phyloP scores from a whole-genome alignment of 2,888 invertebrate species.

The Aproaerema taeniolella region DNA sequence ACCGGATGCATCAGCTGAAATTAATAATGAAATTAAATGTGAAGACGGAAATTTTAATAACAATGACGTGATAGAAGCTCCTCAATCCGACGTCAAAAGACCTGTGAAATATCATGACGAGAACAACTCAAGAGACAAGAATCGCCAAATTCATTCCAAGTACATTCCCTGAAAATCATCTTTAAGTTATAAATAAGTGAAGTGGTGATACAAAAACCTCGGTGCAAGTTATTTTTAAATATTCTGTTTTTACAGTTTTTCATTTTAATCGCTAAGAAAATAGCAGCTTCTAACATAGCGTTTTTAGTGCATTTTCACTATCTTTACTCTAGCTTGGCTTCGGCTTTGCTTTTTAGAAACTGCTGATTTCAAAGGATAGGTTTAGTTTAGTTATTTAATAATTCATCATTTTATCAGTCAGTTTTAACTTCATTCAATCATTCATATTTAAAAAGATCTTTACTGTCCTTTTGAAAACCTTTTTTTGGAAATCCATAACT shows the following conservation, averaged over 20 bases:
- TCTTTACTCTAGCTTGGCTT: not conserved
- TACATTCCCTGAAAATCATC: slow-evolving; percentile 68
- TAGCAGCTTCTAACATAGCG: slow-evolving; percentile 28
- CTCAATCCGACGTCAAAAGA: slow-evolving; percentile 67
- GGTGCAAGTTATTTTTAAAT: slow-evolving; percentile 64
- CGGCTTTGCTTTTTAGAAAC: slow-evolving; percentile 18
- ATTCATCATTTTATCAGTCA: slow-evolving; percentile 45
- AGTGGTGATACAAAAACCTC: slow-evolving; percentile 67
- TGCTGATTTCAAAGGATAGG: slow-evolving; percentile 39
- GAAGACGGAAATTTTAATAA: slow-evolving; percentile 42
- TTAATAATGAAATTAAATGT: slow-evolving; percentile 53
- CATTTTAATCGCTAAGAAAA: slow-evolving; percentile 54
- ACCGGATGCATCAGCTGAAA: slow-evolving; percentile 69
- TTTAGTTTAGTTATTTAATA: slow-evolving; percentile 48
- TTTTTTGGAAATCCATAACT: too few species aligned
- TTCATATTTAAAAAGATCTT: slow-evolving; percentile 56
- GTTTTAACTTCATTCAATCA: slow-evolving; percentile 50
- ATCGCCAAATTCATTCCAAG: slow-evolving; percentile 73
- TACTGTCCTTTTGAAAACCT: slow-evolving; percentile 43
- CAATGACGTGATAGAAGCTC: slow-evolving; percentile 71
- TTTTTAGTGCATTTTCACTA: not conserved
- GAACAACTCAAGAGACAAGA: slow-evolving; percentile 47
- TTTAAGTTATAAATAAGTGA: slow-evolving; percentile 60
- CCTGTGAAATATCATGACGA: slow-evolving; percentile 59
- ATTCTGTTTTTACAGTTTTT: slow-evolving; percentile 52